Evolutionary conservation across 2,888 invertebrate species (phyloP).

Genomic region (Drosophila mimica): DNA sequence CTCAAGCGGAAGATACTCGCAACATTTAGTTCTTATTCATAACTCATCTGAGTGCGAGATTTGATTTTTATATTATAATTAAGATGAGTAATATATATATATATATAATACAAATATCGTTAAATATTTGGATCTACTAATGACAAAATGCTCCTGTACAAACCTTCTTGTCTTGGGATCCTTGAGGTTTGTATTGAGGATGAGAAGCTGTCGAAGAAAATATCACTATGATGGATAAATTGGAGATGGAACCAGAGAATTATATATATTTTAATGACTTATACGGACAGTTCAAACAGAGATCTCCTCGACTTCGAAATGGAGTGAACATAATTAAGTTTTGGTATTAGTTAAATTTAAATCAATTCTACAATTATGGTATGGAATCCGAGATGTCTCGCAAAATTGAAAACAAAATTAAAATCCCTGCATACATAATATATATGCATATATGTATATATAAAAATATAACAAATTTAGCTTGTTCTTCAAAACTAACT

Average conservation of each 20-base stretch:
- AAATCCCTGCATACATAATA: neutral
- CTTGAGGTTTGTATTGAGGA: neutral
- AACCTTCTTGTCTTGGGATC: neutral
- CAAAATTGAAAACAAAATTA: neutral
- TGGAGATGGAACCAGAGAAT: neutral
- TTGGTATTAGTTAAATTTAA: too few species aligned
- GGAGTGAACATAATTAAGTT: too few species aligned
- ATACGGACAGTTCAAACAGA: neutral
- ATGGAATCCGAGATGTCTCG: neutral
- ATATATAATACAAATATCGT: too few species aligned
- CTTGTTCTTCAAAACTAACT: neutral
- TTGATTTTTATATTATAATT: neutral
- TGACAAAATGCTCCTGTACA: neutral
- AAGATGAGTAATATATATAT: neutral
- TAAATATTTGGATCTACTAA: too few species aligned
- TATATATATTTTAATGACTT: neutral
- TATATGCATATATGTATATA: neutral
- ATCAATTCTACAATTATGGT: too few species aligned
- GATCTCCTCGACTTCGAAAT: too few species aligned
- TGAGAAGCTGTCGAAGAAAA: too few species aligned
- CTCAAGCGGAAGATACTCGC: slow-evolving; percentile 21
- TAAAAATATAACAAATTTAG: neutral
- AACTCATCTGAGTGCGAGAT: neutral
- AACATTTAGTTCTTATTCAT: slow-evolving; percentile 4
- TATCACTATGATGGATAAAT: neutral